Evolutionary conservation across 2,797 vertebrate species (phyloP), one percentile per base, ranked within the genome.

Genomic region (Hipposideros larvatus): DNA sequence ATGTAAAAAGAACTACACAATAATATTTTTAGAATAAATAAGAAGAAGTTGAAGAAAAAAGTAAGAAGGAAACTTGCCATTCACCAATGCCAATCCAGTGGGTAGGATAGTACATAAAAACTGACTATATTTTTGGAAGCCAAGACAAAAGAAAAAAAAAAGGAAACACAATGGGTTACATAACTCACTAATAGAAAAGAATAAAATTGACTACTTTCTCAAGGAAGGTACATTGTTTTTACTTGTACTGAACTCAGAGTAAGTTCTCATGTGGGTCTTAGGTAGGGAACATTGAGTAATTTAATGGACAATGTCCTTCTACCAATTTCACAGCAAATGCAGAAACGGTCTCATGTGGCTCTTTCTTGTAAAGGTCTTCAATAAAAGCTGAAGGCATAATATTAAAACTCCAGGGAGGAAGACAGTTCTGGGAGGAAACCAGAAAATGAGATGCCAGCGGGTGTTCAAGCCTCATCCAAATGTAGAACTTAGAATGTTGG

Each of bases 241-340:
- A 28, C 31, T 89, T 51, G n/a, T 85, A 89, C 65, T 65, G 95
- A 92, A 94, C 68, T 91, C 57, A 80, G 53, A 94, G 51, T 51
- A 94, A 93, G 89, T 82, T 96, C 84, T 97, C 93, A 84, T 65
- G 57, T 90, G 90, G 55, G 85, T 88, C 80, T 95, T 94, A 85
- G 57, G 87, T 28, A 88, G 82, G 87, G 95, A 96, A 96, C 87
- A 96, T 28, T 94, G 87, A 95, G 77, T 94, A 85, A 92, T 86
- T 61, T 87, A 96, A 92, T 85, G 95, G 87, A 59, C 75, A 93
- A 94, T 88, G 87, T 96, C 55, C 90, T 93, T 87, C 80, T 37
- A 82, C 73, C 77, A 95, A 73, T 95, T 96, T 97, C 77, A 92
- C 68, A 85, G 68, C 66, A 94, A 96, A 90, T 53, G 55, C 78